Evolutionary conservation across 2,888 invertebrate genomes (phyloP).

Genomic region (Apeira syringaria): DNA sequence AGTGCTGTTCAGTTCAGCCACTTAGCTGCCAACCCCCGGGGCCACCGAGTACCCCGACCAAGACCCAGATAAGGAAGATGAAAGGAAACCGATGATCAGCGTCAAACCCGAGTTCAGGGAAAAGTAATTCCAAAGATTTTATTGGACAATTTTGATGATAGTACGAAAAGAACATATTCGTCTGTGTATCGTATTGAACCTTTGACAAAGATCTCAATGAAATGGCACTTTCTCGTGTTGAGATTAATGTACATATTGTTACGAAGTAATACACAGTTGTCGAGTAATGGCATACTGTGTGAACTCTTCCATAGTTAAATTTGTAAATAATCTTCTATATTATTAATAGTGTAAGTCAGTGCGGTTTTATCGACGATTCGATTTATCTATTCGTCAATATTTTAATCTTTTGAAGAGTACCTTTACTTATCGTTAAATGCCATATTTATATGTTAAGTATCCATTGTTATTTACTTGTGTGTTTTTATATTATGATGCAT

Average conservation of each 20-base stretch:
- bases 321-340: conserved; percentile 78
- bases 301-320: conserved; percentile 80
- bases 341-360: conserved; percentile 59
- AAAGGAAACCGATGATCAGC: conserved; percentile 80
- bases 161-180: conserved; percentile 36
- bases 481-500: conserved; percentile 46
- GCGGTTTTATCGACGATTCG: conserved; percentile 73
- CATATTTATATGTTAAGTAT: conserved; percentile 81
- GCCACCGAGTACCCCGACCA: conserved; percentile 66
- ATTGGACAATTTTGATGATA: conserved; percentile 31
- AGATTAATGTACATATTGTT: conserved; percentile 80
- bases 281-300: conserved; percentile 54
- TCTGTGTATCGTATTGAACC: conserved; percentile 56
- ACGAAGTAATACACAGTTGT: conserved; percentile 63
- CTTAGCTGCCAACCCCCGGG: conserved; percentile 83
- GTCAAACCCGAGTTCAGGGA: conserved; percentile 82
- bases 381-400: conserved; percentile 77
- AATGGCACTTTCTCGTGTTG: conserved; percentile 57
- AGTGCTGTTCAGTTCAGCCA: conserved; percentile 94
- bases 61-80: conserved; percentile 65
- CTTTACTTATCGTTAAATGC: conserved; percentile 79
- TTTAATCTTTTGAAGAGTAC: conserved; percentile 78
- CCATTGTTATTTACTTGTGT: conserved; percentile 60
- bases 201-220: conserved; percentile 63
- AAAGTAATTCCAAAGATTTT: conserved; percentile 55